Evolutionary conservation across 2,888 invertebrate genomes (phyloP).

Genomic region (Thera britannica): DNA sequence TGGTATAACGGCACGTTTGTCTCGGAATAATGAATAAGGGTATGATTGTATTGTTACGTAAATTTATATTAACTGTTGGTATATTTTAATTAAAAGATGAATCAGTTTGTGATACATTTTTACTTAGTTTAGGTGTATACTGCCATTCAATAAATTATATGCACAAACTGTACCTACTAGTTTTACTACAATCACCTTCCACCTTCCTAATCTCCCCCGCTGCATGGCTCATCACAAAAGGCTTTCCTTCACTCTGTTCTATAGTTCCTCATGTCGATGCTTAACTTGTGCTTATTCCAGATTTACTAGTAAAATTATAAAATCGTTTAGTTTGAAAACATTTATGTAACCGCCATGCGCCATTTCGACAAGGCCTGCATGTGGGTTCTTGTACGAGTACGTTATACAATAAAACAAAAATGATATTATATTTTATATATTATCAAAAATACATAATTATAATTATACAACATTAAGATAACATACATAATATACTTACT

Average conservation of each 20-base stretch:
- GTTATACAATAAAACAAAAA: constrained; percentile 20
- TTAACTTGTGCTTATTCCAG: no score
- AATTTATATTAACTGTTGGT: neutral
- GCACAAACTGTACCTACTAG: constrained; percentile 28
- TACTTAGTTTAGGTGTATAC: constrained; percentile 28
- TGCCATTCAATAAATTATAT: constrained; percentile 48
- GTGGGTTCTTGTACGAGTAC: neutral
- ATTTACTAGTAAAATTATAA: no score
- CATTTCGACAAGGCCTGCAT: neutral
- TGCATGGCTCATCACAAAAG: no score
- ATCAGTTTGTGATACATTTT: constrained; percentile 18
- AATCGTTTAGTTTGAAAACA: no score
- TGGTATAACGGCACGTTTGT: no score
- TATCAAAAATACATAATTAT: constrained; percentile 32
- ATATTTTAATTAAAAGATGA: constrained; percentile 3
- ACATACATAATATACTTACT: constrained; percentile 19
- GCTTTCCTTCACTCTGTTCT: no score
- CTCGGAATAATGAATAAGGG: no score
- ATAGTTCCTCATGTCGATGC: no score
- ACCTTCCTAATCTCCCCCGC: no score
- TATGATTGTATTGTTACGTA: no score
- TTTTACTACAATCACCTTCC: no score
- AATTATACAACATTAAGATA: constrained; percentile 31
- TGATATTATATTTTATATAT: constrained; percentile 30
- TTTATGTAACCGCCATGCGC: no score